Base-by-base conservation (phyloP, 2,113 vertebrate species). In the Nothocercus nigrocapillus region DNA sequence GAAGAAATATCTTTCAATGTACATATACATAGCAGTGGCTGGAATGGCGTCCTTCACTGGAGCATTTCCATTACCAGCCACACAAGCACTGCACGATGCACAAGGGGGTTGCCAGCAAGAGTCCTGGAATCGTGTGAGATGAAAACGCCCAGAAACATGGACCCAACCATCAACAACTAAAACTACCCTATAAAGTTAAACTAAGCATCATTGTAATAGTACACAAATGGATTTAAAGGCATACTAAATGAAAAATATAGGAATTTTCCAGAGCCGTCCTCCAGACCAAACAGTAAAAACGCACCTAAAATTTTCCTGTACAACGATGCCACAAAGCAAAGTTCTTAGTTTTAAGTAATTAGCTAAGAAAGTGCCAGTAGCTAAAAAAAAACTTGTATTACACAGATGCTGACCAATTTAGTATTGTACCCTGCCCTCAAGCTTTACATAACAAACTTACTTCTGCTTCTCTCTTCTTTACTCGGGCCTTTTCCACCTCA, bases 381-480 rank as follows among this genome's bases (percentile, higher is more conserved):
- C 1, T 30, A 64, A 72, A 40, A 70, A 13, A 70, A 12, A 54
- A 17, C n/a, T 15, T 83, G 24, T 38, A 44, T 59, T 74, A 86
- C 18, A 80, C 8, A 64, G 69, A 68, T 30, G 58, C 14, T 59
- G 89, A 70, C 3, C 34, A 51, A 42, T 68, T 85, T 34, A 70
- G 6, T 64, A 67, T 7, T 25, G 25, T 25, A 73, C 25, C 9
- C 62, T 40, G 81, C 30, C 56, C 44, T 73, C 40, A 84, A 38
- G 18, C 28, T 32, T 79, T 61, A 84, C 5, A 68, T 22, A 80
- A 75, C 21, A 36, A 56, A 94, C 93, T 98, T 94, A 99, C 99
- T 99, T 99, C 99, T 59, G 99, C 99, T 97, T 99, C 99, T 97
- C 99, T 99, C 95, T 99, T 99, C 91, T 99, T 98, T 70, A 98